A percentile compares a stretch with the other conserved stretches of the same genome.
Evolutionary conservation across 2,113 vertebrate species (phyloP).

Genomic region (Thalassoma bifasciatum): DNA sequence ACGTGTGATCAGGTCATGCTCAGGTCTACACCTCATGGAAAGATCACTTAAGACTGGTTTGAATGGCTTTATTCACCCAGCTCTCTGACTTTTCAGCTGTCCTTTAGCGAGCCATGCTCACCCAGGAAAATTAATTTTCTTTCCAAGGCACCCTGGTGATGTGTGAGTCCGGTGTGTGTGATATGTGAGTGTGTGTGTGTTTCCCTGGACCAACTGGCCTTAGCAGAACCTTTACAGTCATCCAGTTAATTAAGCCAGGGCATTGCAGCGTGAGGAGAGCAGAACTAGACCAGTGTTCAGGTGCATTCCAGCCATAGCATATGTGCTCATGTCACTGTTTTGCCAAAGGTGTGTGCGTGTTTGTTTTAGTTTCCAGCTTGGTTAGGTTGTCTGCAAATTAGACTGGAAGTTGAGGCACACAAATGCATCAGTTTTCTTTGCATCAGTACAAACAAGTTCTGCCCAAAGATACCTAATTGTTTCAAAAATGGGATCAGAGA

Average conservation of each 20-base stretch:
- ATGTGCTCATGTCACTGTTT: conserved; percentile 51
- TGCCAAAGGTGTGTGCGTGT: conserved; percentile 51
- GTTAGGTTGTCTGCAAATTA: conserved; percentile 5
- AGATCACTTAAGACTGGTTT: neutral
- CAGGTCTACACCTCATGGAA: neutral
- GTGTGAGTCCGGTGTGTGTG: conserved; percentile 18
- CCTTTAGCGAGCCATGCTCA: conserved; percentile 35
- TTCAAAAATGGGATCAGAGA: no score
- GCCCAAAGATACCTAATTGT: no score
- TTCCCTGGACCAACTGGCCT: conserved; percentile 18
- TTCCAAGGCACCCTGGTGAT: conserved; percentile 3
- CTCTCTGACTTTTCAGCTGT: conserved; percentile 30
- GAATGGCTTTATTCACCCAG: conserved; percentile 44
- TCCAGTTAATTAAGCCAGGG: conserved; percentile 35
- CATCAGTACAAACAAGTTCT: no score
- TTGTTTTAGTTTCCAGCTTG: conserved; percentile 40
- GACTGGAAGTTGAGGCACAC: neutral
- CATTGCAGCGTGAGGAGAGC: conserved; percentile 18
- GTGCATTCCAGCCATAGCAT: conserved; percentile 17
- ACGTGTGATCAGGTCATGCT: neutral
- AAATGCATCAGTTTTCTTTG: neutral
- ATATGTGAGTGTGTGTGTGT: conserved; percentile 10
- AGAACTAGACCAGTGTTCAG: conserved; percentile 36
- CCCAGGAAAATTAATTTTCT: conserved; percentile 49
- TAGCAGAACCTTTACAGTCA: conserved; percentile 22